Percentiles rank a stretch among this genome's conserved stretches.
Evolutionary conservation across 2,888 invertebrate species (phyloP).

Genomic region (Synanthedon vespiformis): DNA sequence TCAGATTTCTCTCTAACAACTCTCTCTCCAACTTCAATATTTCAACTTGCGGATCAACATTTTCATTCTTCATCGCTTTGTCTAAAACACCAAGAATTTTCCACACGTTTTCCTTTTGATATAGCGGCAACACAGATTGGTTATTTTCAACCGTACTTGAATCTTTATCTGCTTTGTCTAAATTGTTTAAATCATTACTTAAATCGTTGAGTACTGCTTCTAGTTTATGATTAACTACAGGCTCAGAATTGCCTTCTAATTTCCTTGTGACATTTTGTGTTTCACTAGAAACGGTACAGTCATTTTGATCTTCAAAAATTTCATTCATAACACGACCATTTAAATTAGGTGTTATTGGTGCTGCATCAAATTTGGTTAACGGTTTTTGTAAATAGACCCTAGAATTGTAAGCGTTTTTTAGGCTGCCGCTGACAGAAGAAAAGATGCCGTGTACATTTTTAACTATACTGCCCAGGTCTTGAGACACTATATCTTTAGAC

Average conservation of each 20-base stretch:
- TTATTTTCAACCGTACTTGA: background rate
- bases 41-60: slow-evolving; percentile 14
- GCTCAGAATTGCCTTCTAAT: too few relatives aligned
- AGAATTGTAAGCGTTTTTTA: slow-evolving; percentile 51
- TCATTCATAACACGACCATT: slow-evolving; percentile 56
- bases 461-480: slow-evolving; percentile 56
- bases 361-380: slow-evolving; percentile 21
- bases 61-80: background rate
- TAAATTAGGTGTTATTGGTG: slow-evolving; percentile 15
- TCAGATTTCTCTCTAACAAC: slow-evolving; percentile 40
- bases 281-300: too few relatives aligned
- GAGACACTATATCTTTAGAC: slow-evolving; percentile 51
- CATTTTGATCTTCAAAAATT: slow-evolving; percentile 49
- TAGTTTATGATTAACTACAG: too few relatives aligned
- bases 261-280: too few relatives aligned
- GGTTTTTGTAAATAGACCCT: slow-evolving; percentile 23
- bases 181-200: background rate
- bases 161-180: background rate
- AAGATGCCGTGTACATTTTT: slow-evolving; percentile 66
- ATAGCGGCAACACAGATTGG: background rate
- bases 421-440: slow-evolving; percentile 55
- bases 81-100: background rate
- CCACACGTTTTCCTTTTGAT: background rate
- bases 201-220: background rate
- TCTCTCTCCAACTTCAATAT: slow-evolving; percentile 42